Evolutionary conservation across 2,888 invertebrate genomes (phyloP).

Genomic region (Stenotaenia linearis): DNA sequence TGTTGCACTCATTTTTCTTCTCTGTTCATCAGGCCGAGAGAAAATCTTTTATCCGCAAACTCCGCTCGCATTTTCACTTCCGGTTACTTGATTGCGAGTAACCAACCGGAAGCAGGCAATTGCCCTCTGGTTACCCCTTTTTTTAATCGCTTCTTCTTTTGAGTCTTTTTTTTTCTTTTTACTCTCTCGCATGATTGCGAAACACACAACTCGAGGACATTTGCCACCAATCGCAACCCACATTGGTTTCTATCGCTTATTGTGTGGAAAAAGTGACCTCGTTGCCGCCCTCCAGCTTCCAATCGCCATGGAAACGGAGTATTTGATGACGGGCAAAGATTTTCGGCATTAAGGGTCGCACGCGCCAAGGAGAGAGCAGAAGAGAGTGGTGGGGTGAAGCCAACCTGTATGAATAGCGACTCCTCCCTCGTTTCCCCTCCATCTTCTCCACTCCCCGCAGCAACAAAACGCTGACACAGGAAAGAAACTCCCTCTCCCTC

Average conservation of each 20-base stretch:
- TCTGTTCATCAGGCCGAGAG: background rate
- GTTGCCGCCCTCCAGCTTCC: background rate
- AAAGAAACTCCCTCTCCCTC: background rate
- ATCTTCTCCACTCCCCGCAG: background rate
- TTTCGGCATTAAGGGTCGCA: background rate
- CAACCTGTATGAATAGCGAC: background rate
- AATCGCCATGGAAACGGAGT: background rate
- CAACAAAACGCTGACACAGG: background rate
- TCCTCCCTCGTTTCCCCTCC: background rate
- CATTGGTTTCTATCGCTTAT: background rate
- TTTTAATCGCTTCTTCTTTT: background rate
- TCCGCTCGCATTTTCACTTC: background rate
- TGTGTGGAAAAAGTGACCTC: background rate
- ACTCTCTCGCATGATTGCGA: background rate
- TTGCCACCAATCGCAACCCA: background rate
- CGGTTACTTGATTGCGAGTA: background rate
- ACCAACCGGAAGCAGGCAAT: background rate
- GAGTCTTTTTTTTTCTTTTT: background rate
- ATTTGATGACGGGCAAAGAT: background rate
- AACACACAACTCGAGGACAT: background rate
- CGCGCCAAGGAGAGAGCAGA: background rate
- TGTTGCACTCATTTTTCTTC: background rate
- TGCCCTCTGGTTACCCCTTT: background rate
- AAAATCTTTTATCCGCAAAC: background rate
- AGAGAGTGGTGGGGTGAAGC: background rate